phyloP scores from a whole-genome alignment of 1,140 invertebrate genomes.

The Chironomus tepperi region DNA sequence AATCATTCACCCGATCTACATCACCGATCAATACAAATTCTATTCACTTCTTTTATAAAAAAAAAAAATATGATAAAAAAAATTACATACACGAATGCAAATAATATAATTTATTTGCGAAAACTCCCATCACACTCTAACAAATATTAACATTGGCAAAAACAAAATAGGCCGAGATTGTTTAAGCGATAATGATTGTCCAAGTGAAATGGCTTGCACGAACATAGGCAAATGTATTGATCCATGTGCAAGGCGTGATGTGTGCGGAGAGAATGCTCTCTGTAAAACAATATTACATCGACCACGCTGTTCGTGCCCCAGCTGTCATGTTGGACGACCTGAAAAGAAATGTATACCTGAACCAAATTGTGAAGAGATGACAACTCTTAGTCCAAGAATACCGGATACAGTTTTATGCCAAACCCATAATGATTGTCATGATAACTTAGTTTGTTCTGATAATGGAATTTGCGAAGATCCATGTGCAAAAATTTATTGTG shows the following conservation, averaged over 20 bases:
- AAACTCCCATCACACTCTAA: constrained; percentile 23
- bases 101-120: not conserved
- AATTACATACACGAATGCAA: constrained; percentile 26
- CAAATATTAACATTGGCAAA: not conserved
- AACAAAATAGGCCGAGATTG: constrained; percentile 70
- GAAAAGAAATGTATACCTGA: constrained; percentile 65
- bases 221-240: constrained; percentile 74
- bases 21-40: not conserved
- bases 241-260: constrained; percentile 76
- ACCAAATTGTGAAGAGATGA: constrained; percentile 55
- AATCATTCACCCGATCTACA: constrained; percentile 17
- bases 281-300: constrained; percentile 75
- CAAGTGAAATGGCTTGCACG: constrained; percentile 83
- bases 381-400: constrained; percentile 41
- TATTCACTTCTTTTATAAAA: constrained; percentile 24
- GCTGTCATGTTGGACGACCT: constrained; percentile 75
- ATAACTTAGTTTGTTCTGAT: constrained; percentile 60
- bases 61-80: constrained; percentile 24
- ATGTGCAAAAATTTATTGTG: constrained; percentile 56
- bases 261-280: constrained; percentile 80
- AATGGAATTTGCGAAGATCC: constrained; percentile 70
- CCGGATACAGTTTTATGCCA: constrained; percentile 49
- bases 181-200: constrained; percentile 80
- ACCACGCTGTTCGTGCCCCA: constrained; percentile 75
- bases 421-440: constrained; percentile 62